Percentiles rank a stretch among this genome's conserved stretches.
Conservation (phyloP, 2,113 vertebrate species). For the Ginglymostoma cirratum region DNA sequence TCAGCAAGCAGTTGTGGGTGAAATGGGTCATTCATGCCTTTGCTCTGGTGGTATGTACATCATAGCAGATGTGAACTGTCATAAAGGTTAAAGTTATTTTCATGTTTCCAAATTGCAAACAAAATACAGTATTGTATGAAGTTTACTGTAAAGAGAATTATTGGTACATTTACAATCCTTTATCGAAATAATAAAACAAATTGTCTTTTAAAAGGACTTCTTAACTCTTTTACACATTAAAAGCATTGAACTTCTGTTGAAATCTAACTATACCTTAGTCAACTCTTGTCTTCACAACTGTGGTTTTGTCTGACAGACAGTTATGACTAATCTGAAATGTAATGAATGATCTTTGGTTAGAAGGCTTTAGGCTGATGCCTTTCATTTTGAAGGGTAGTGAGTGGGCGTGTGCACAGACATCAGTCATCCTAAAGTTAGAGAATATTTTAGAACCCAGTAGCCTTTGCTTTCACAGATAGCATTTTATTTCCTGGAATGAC, state of each 20-base stretch:
- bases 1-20: background rate
- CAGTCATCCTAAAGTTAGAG: slow-evolving; percentile 23
- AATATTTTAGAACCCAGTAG: slow-evolving; percentile 23
- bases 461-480: slow-evolving; percentile 24
- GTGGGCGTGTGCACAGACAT: slow-evolving; percentile 8
- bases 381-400: slow-evolving; percentile 12
- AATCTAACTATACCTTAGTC: background rate
- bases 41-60: slow-evolving; percentile 21
- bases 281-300: background rate
- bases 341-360: slow-evolving; percentile 10
- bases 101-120: slow-evolving; percentile 1
- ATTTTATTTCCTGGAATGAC: slow-evolving; percentile 37
- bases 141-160: background rate
- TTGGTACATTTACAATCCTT: background rate
- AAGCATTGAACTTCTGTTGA: background rate
- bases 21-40: slow-evolving; percentile 15
- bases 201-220: background rate
- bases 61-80: slow-evolving; percentile 31
- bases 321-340: slow-evolving; percentile 34
- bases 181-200: background rate
- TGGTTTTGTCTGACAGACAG: slow-evolving; percentile 18
- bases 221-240: background rate
- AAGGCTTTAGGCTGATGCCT: background rate
- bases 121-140: slow-evolving; percentile 8
- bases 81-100: background rate